Percentiles rank a stretch among this genome's conserved stretches.
phyloP scores from a whole-genome alignment of 2,888 invertebrate species.

The Clistopyga incitator region DNA sequence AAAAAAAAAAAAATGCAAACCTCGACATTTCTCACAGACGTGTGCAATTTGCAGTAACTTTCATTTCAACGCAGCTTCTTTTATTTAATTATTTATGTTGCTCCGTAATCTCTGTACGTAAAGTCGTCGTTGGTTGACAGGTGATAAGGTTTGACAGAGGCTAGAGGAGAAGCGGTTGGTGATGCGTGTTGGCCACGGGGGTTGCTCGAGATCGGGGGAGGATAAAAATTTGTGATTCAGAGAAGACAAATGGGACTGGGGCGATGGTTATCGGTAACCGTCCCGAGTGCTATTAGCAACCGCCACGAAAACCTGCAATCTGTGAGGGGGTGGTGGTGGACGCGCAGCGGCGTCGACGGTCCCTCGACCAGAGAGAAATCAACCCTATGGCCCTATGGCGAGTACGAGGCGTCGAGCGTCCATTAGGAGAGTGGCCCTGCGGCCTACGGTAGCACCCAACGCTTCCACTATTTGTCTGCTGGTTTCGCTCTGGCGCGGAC shows the following conservation, averaged over 20 bases:
- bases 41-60: no score
- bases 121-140: slow-evolving; percentile 57
- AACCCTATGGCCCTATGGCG: slow-evolving; percentile 67
- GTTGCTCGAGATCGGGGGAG: slow-evolving; percentile 55
- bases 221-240: slow-evolving; percentile 69
- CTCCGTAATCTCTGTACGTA: neutral
- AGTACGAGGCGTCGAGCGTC: slow-evolving; percentile 66
- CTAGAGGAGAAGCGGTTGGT: slow-evolving; percentile 8
- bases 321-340: slow-evolving; percentile 67
- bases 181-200: slow-evolving; percentile 55
- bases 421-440: slow-evolving; percentile 59
- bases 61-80: slow-evolving; percentile 33
- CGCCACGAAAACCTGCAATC: slow-evolving; percentile 79
- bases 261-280: slow-evolving; percentile 70
- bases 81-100: slow-evolving; percentile 9
- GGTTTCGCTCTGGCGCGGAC: slow-evolving; percentile 67
- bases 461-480: slow-evolving; percentile 67
- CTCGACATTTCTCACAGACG: no score
- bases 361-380: slow-evolving; percentile 76
- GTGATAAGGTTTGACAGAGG: slow-evolving; percentile 64
- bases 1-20: no score
- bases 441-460: slow-evolving; percentile 38
- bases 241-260: slow-evolving; percentile 66
- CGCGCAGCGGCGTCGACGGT: no score
- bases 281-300: slow-evolving; percentile 79